These are phyloP conservation scores for Oenanthe melanoleuca DNA, from an alignment of 2,113 vertebrate genomes.

Conservation along the genomic window DNA sequence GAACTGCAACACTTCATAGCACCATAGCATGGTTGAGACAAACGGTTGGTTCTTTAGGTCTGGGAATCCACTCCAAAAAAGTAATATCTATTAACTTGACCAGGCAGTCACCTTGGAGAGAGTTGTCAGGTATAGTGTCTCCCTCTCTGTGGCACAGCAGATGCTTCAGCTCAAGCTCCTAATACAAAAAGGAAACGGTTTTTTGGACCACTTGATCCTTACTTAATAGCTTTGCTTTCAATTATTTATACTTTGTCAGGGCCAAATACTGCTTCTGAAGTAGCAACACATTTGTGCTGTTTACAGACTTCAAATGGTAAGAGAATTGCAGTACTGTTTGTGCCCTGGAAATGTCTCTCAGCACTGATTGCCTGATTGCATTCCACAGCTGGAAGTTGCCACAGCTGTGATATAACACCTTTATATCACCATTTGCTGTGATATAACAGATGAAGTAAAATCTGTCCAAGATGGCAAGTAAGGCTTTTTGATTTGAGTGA, in stretches of 20 bases:
- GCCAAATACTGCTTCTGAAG: not conserved
- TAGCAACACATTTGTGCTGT: not conserved
- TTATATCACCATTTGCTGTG: not conserved
- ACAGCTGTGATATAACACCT: not conserved
- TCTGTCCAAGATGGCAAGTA: not conserved
- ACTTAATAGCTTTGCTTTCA: not conserved
- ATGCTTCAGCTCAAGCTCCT: not conserved
- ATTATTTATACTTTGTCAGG: not conserved
- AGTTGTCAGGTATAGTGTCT: rapidly evolving
- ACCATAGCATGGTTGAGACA: not conserved
- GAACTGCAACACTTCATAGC: not conserved
- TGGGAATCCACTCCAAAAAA: not conserved
- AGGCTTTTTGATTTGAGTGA: not conserved
- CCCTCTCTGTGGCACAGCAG: rapidly evolving
- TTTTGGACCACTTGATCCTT: not conserved
- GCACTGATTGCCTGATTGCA: not conserved
- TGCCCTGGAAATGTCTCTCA: not conserved
- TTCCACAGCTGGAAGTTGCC: not conserved
- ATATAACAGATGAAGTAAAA: not conserved
- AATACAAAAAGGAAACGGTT: not conserved
- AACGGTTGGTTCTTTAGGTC: not conserved
- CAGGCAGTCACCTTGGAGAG: not conserved
- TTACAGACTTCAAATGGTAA: not conserved
- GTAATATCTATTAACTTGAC: not conserved
- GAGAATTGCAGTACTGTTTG: not conserved